phyloP scores from a whole-genome alignment of 2,113 vertebrate species.

The Seriola quinqueradiata region DNA sequence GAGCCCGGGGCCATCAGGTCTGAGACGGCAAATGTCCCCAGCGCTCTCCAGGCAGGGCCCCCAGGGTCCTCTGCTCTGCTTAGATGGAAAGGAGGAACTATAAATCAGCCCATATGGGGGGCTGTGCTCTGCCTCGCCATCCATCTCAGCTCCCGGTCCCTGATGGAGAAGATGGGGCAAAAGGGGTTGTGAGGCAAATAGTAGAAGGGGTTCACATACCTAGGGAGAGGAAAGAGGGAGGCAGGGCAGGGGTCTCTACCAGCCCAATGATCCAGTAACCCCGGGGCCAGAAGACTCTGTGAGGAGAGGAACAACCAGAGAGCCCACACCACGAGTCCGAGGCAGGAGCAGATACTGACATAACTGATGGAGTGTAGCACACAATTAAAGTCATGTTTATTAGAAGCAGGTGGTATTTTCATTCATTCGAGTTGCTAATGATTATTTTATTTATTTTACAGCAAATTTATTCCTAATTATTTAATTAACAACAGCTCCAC shows the following conservation, averaged over 20 bases:
- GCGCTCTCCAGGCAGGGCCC: constrained; percentile 87
- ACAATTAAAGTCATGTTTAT: neutral
- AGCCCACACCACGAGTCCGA: constrained; percentile 48
- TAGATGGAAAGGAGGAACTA: constrained; percentile 89
- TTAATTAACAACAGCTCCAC: neutral
- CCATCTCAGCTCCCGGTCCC: constrained; percentile 85
- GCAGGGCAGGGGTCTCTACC: constrained; percentile 48
- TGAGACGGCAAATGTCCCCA: constrained; percentile 85
- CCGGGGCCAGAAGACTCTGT: constrained; percentile 46
- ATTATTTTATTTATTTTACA: too few relatives aligned
- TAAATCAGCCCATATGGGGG: constrained; percentile 92
- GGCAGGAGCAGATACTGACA: constrained; percentile 1
- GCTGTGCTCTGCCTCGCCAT: constrained; percentile 84
- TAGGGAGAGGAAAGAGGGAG: constrained; percentile 54
- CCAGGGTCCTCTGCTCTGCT: constrained; percentile 85
- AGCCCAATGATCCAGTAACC: constrained; percentile 62
- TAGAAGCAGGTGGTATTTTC: neutral
- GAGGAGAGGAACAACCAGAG: constrained; percentile 55
- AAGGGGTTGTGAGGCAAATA: constrained; percentile 66
- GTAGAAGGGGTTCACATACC: constrained; percentile 63
- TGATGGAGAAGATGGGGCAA: constrained; percentile 81
- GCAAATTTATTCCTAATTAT: neutral
- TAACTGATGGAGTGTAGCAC: neutral
- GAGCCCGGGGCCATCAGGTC: constrained; percentile 87
- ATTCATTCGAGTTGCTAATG: neutral